phyloP scores from a whole-genome alignment of 2,797 vertebrate species.

The Monodelphis domestica region DNA sequence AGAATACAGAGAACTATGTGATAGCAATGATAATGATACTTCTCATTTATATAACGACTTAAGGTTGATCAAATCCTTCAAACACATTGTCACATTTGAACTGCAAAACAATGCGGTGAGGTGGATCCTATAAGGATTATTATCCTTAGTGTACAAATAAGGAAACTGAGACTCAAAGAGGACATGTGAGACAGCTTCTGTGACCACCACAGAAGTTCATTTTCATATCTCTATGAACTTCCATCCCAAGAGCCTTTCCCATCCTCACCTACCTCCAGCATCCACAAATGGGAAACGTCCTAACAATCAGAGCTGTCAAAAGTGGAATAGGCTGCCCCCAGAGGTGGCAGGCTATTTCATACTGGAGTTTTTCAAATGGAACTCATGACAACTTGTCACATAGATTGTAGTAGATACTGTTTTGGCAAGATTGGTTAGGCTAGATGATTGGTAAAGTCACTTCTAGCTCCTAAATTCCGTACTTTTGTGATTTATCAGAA shows the following conservation, averaged over 20 bases:
- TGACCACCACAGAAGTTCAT: background rate
- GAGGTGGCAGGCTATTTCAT: background rate
- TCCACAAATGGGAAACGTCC: background rate
- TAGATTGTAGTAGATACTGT: background rate
- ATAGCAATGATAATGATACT: background rate
- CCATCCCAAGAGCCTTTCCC: background rate
- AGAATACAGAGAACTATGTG: background rate
- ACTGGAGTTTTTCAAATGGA: background rate
- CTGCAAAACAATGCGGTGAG: background rate
- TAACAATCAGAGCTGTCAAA: background rate
- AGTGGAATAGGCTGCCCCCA: background rate
- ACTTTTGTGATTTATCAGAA: background rate
- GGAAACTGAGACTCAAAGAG: background rate
- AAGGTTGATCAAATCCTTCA: background rate
- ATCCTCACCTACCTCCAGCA: background rate
- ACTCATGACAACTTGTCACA: background rate
- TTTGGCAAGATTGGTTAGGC: background rate
- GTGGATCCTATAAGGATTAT: background rate
- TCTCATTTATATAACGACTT: background rate
- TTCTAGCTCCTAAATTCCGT: background rate
- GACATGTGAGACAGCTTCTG: background rate
- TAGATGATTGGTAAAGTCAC: background rate
- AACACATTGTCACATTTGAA: background rate
- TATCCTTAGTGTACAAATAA: background rate
- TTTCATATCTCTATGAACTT: background rate